Evolutionary conservation across 2,113 vertebrate species (phyloP), one percentile per base, ranked within the genome.

Genomic region (Pseudorasbora parva): DNA sequence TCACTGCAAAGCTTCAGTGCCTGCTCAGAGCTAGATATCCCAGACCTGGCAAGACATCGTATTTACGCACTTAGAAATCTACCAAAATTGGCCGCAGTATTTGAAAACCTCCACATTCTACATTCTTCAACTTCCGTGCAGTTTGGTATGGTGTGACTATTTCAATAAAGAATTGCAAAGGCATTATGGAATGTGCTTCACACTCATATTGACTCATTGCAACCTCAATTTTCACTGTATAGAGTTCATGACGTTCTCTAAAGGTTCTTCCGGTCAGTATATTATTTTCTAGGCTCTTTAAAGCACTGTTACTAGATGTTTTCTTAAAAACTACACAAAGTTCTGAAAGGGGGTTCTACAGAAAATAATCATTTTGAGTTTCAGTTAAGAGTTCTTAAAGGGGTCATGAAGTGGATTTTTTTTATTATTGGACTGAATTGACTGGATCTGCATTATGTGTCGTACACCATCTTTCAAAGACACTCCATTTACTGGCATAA

Each of bases 11-110:
- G 49, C 59, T 66, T 33, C 43, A 49, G 59, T 14, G 78, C 78
- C 78, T 81, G 78, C 78, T 81, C 17, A 10, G 45, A 37, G 47
- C 45, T 41, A 81, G 78, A 81, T 81, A 81, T 41, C 62, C 45
- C 78, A 54, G 3, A 69, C 60, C 78, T 81, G 62, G 78, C 78
- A 81, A 51, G 17, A 41, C 27, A 37, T 37, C 7, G 1, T 45
- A 79, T 79, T 64, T 49, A 45, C 49, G 43, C 59, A 27, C 77
- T 69, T 68, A 30, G 23, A 49, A 66, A 69, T 23, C 19, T 17
- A 69, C 62, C 45, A 54, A 33, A 30, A 56, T 54, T 69, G 78
- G 62, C 62, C 17, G 17, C 3, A 7, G 2, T 56, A 21, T 49
- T 45, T 10, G 66, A 41, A 66, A 51, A 80, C 60, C 76, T 4